These are phyloP conservation scores for Condylura cristata DNA, from an alignment of 2,113 vertebrate species.

Conservation along the genomic window DNA sequence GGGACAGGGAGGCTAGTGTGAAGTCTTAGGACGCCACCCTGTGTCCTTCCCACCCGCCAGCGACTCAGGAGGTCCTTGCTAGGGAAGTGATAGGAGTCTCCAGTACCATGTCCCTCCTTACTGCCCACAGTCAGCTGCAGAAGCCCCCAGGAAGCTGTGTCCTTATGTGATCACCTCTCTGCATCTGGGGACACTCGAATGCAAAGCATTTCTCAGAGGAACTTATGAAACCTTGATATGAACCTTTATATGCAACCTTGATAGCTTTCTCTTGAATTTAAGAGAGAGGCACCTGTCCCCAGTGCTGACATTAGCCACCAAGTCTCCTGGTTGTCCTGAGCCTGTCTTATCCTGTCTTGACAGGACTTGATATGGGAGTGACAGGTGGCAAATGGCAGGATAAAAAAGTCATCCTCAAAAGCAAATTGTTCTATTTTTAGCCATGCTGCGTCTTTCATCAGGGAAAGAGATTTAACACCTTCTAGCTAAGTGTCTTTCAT, in stretches of 20 bases:
- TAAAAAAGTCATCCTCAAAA: background rate
- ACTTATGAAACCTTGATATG: too few relatives aligned
- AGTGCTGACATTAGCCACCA: accelerated
- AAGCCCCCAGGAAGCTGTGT: background rate
- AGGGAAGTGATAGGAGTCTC: background rate
- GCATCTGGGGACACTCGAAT: accelerated
- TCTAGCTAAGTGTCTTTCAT: background rate
- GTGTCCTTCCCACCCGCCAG: background rate
- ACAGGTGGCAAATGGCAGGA: too few relatives aligned
- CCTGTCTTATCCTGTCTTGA: too few relatives aligned
- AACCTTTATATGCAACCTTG: background rate
- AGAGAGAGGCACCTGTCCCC: accelerated
- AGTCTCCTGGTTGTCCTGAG: background rate
- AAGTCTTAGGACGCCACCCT: accelerated
- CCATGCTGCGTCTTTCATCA: background rate
- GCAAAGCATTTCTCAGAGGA: background rate
- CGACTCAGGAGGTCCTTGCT: background rate
- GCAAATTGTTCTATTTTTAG: background rate
- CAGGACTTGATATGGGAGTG: background rate
- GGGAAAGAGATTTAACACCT: background rate
- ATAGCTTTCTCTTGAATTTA: background rate
- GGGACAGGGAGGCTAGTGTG: background rate
- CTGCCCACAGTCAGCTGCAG: background rate
- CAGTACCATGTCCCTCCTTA: background rate
- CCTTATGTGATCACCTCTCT: background rate